Conservation (phyloP, 2,113 vertebrate species). For the Bambusicola thoracicus region DNA sequence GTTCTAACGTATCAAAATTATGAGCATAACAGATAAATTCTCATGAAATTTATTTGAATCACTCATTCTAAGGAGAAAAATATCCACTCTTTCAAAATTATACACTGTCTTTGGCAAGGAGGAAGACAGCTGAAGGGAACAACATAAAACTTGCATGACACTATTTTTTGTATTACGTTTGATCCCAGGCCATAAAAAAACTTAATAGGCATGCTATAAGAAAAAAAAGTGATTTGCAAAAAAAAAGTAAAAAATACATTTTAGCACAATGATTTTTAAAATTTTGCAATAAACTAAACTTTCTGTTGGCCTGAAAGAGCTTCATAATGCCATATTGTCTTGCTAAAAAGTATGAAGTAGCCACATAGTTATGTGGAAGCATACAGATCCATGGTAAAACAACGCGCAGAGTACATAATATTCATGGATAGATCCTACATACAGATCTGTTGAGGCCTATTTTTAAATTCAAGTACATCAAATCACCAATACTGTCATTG, state of each 20-base stretch:
- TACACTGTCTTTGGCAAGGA: conserved; percentile 19
- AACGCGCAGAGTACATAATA: rapidly evolving
- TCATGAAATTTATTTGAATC: conserved; percentile 30
- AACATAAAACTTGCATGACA: conserved; percentile 44
- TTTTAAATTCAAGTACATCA: background rate
- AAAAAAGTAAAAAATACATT: background rate
- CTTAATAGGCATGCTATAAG: background rate
- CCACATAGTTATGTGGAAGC: background rate
- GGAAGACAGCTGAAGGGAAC: conserved; percentile 37
- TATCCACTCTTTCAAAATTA: conserved; percentile 5
- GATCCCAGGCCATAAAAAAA: conserved; percentile 21
- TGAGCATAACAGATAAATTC: conserved; percentile 34
- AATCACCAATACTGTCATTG: background rate
- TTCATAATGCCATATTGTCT: background rate
- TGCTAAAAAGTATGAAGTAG: background rate
- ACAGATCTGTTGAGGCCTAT: background rate
- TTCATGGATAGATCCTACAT: background rate
- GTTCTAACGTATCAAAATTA: background rate
- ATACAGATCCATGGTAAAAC: background rate
- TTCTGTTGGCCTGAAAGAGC: background rate
- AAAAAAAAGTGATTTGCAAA: conserved; percentile 10
- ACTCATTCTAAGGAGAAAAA: conserved; percentile 21
- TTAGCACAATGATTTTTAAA: background rate
- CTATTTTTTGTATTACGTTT: conserved; percentile 29
- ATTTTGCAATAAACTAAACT: background rate